Base-by-base conservation (phyloP, 2,113 vertebrate genomes). In the Heloderma charlesbogerti region DNA sequence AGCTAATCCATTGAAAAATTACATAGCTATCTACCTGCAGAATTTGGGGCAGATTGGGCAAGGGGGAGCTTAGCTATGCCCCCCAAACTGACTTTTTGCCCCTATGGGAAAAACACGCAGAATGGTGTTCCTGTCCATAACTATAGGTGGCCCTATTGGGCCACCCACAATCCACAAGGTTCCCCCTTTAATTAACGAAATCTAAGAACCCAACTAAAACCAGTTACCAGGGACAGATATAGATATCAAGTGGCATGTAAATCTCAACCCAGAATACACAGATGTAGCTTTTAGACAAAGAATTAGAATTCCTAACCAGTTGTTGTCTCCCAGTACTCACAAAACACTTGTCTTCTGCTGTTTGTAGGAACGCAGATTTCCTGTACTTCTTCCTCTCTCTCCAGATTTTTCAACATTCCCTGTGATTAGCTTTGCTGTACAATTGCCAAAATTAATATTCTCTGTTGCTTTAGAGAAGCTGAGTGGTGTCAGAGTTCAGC, bases 401-500 rank as follows among this genome's bases (percentile, higher is more conserved):
- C 29, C 87, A 77, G 9, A 86, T 84, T 87, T 95, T 95, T 91
- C 90, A 95, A 90, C 57, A 71, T 43, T 93, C 90, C 80, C 85
- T 94, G 89, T 91, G 86, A 92, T 95, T 93, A 95, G 93, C 79
- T 94, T 91, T 94, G 86, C 92, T 88, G 82, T 90, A 85, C 91
- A 93, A 86, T 93, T 96, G 92, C 91, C 1, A 0, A 89, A 80
- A 86, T 96, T 93, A 95, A 96, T 94, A 92, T 92, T 71, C 78
- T 92, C 82, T 95, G 92, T 96, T 94, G 90, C 94, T 95, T 95
- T 93, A 95, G 93, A 93, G 92, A 91, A 90, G 91, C 93, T 93
- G 89, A 93, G 93, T 51, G 72, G 84, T 95, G 94, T 95, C 94
- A 95, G 87, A 92, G 94, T 96, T 96, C 94, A 95, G 92, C 92